A percentile compares a stretch with the other conserved stretches of the same genome.
Evolutionary conservation across 35 echinoderm and acorn worm species (phyloP).

Genomic region (Strongylocentrotus purpuratus): DNA sequence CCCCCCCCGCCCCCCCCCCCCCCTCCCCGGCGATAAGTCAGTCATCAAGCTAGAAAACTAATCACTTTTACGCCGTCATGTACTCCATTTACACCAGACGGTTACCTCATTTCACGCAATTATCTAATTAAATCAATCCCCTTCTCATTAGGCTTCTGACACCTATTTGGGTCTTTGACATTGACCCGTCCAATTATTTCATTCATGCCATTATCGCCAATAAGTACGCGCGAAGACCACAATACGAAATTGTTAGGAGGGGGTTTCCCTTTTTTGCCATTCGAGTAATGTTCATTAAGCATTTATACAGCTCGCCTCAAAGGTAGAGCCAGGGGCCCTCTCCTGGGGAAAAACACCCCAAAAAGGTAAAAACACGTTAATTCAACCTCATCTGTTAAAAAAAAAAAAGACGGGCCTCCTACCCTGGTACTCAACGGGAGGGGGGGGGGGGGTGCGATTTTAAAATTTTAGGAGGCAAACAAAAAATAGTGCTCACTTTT

Average conservation of each 20-base stretch:
- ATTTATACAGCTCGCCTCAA: too few relatives aligned
- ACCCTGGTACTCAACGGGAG: too few relatives aligned
- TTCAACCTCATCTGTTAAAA: too few relatives aligned
- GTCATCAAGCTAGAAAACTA: neutral
- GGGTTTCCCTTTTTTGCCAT: neutral
- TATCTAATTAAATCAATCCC: neutral
- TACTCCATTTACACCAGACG: neutral
- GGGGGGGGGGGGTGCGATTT: too few relatives aligned
- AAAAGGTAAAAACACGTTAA: too few relatives aligned
- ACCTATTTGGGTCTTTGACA: neutral
- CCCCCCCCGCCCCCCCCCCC: too few relatives aligned
- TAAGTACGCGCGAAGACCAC: neutral
- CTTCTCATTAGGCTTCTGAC: neutral
- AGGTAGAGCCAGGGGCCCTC: too few relatives aligned
- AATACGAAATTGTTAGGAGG: neutral
- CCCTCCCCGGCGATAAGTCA: neutral
- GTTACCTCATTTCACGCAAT: neutral
- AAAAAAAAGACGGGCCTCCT: too few relatives aligned
- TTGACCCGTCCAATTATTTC: neutral
- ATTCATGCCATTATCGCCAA: neutral
- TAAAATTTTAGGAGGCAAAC: too few relatives aligned
- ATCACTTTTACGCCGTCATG: neutral
- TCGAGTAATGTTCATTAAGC: too few relatives aligned
- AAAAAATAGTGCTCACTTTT: too few relatives aligned
- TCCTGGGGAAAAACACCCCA: too few relatives aligned